Conservation (phyloP, 2,888 invertebrate genomes). For the Thymelicus acteon region DNA sequence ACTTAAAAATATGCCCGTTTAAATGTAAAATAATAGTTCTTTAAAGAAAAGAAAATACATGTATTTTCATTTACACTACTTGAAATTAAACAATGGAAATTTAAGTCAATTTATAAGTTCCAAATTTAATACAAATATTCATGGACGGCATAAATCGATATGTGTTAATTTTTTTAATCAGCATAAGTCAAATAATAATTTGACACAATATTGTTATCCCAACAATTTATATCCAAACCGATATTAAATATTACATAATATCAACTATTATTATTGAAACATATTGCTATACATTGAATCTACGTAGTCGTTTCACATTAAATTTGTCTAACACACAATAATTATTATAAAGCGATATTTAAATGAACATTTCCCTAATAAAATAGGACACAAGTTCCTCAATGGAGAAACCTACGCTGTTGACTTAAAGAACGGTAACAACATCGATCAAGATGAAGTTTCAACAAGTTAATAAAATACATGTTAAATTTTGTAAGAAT, state of each 20-base stretch:
- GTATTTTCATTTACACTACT: no score
- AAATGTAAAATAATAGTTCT: not conserved
- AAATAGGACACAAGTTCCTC: slow-evolving; percentile 6
- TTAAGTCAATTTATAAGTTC: not conserved
- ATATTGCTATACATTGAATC: slow-evolving; percentile 76
- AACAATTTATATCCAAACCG: slow-evolving; percentile 61
- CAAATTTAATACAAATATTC: not conserved
- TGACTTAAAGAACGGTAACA: slow-evolving; percentile 1
- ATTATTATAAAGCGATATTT: slow-evolving; percentile 38
- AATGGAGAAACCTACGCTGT: not conserved
- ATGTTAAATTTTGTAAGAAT: slow-evolving; percentile 19
- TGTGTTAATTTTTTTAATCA: not conserved
- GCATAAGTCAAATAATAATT: no score
- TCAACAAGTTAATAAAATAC: slow-evolving; percentile 22
- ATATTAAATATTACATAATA: slow-evolving; percentile 58
- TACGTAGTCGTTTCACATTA: slow-evolving; percentile 56
- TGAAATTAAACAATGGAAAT: not conserved
- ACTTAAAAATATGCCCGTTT: not conserved
- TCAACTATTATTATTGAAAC: slow-evolving; percentile 58
- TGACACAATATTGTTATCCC: no score
- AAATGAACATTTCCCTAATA: slow-evolving; percentile 7
- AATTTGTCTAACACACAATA: slow-evolving; percentile 50
- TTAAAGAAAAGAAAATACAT: no score
- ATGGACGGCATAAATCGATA: slow-evolving; percentile 24
- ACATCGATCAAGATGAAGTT: slow-evolving; percentile 10